These are phyloP conservation scores for Salarias fasciatus DNA, from an alignment of 2,797 vertebrate genomes.

Conservation along the genomic window DNA sequence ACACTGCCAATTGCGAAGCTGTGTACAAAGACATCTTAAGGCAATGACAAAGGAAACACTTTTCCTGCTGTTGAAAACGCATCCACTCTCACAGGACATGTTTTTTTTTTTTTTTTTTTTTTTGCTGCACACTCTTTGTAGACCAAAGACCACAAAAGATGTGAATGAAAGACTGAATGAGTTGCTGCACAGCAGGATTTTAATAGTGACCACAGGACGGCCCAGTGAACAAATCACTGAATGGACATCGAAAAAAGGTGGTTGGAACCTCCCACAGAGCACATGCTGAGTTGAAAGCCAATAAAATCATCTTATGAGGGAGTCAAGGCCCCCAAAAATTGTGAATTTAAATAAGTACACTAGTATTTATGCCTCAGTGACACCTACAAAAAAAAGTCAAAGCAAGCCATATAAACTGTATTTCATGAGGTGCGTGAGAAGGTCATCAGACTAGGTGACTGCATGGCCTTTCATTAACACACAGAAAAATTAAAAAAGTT, in stretches of 20 bases:
- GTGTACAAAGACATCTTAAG: conserved; percentile 51
- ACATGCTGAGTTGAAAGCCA: conserved; percentile 25
- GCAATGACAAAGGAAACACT: conserved; percentile 69
- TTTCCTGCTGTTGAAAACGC: conserved; percentile 40
- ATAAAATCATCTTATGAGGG: conserved; percentile 32
- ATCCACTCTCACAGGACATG: conserved; percentile 40
- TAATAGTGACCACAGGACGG: conserved; percentile 43
- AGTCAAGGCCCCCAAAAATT: conserved; percentile 5
- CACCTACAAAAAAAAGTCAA: too few species aligned
- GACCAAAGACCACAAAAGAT: conserved; percentile 35
- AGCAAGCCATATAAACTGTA: too few species aligned
- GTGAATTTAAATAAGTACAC: conserved; percentile 24
- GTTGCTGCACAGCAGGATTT: conserved; percentile 33
- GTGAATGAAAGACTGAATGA: conserved; percentile 54
- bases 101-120: too few species aligned
- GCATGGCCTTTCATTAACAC: too few species aligned
- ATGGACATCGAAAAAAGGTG: conserved; percentile 16
- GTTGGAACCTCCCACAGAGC: conserved; percentile 10
- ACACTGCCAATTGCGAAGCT: conserved; percentile 14
- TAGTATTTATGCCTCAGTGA: background rate
- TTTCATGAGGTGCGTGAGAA: too few species aligned
- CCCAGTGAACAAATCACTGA: conserved; percentile 38
- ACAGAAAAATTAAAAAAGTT: too few species aligned
- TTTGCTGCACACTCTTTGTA: conserved; percentile 57
- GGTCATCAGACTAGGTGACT: too few species aligned